Evolutionary conservation across 2,797 vertebrate species (phyloP), one percentile per base, ranked within the genome.

Genomic region (Sebastes vulpes): DNA sequence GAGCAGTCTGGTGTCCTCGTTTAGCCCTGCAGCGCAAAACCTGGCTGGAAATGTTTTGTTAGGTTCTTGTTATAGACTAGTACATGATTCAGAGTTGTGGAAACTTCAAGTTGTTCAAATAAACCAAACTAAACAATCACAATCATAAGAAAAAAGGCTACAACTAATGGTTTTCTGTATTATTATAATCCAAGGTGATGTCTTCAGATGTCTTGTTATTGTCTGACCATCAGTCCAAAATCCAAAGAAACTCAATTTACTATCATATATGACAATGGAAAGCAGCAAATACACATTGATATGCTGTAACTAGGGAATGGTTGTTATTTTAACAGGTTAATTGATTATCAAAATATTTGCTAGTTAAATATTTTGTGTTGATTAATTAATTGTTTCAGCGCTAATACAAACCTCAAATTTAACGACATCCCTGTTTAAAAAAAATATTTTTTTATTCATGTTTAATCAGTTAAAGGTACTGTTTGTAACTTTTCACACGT

Each of bases 1-100:
- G 70, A 77, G 53, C 72, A 53, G 75, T 80, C 79, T 89, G 78
- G 16, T 67, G 74, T 81, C 76, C 78, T 78, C 58, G 6, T 86
- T 72, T 68, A 75, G 73, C 54, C 35, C 16, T 1, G 26, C 54
- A 12, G 72, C 3, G 35, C 1, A 72, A 76, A 83, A 64, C 26
- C 25, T 56, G 52, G 14, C 11, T 21, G 42, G 28, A 11, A 56
- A 9, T 42, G 74, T 42, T 21, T 50, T 72, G 46, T 53, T 16
- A 23, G 12, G 59, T 31, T 72, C 53, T 60, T 4, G 29, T 46
- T 46, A 46, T 18, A 46, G 42, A 18, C 52, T 29, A 52, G 25
- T 29, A 5, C 11, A 28, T 1, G 6, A n/a, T 2, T 76, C 25
- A 54, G 7, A 32, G 9, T 11, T 61, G 42, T 9, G 1, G 29